Evolutionary conservation across 1,140 invertebrate genomes (phyloP), one percentile per base, ranked within the genome.

Genomic region (Onthophagus taurus): DNA sequence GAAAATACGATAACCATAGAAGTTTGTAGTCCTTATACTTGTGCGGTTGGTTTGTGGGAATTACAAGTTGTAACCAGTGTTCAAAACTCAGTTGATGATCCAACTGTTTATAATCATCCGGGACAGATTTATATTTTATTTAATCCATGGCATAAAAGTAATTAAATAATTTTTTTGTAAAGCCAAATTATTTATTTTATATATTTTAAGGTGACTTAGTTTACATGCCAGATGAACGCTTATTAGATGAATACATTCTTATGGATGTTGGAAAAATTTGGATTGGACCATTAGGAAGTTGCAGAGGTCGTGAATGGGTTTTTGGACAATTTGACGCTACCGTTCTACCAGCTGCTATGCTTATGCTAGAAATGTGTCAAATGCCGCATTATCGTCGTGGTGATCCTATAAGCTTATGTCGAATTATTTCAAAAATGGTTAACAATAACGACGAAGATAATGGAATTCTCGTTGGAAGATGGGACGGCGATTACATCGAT

Each of bases 131-230:
- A 84, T 60, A 65, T 89, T n/a, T 66, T 89, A 3, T 89, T 88
- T 61, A 89, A 89, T 65, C 83, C 86, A 2, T 89, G 85, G 85
- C 71, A 76, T 48, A 73, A 77, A 72, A 78, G 86, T 87, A 66
- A 61, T 60, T 49, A 47, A 42, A 7, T 26, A 26, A 46, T 30
- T 36, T 1, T 29, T 34, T 34, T 34, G 31, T 8, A 14, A 14
- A 34, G 14, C 8, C 6, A 11, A 11, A 34, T 6, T 14, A 8
- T 34, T 8, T 11, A 34, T 46, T 55, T 6, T 14, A 8, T 34
- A 34, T 11, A 34, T 46, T 55, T 49, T 13, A 52, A 81, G 78
- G 75, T 53, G 80, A 82, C 56, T 59, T 67, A 19, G 81, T 81
- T 4, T 82, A 74, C 57, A 74, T 85, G 75, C 69, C 73, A 14